These are phyloP conservation scores for Serranus cabrilla DNA, from an alignment of 2,797 vertebrate genomes.

Conservation along the genomic window DNA sequence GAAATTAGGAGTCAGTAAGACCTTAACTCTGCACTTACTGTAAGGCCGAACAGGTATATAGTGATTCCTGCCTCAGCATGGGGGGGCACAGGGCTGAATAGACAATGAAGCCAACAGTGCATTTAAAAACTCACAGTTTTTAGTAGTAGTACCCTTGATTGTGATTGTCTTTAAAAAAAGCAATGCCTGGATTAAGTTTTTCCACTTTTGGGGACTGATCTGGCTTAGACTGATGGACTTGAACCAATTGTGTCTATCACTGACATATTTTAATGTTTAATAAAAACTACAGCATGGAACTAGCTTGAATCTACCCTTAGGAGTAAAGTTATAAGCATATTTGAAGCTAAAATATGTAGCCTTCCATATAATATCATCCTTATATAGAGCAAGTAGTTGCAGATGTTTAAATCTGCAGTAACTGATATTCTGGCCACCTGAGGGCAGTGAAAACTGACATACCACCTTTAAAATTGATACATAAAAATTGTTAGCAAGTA, in stretches of 20 bases:
- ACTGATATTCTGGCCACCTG: background rate
- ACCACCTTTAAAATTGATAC: background rate
- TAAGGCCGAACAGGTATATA: constrained; percentile 5
- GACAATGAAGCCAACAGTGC: background rate
- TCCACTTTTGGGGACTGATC: background rate
- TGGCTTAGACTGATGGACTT: no score
- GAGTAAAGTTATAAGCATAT: background rate
- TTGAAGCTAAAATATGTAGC: background rate
- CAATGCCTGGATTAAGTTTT: background rate
- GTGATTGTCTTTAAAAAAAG: background rate
- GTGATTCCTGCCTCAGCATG: constrained; percentile 6
- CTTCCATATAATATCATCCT: background rate
- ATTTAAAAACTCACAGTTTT: background rate
- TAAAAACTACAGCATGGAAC: background rate
- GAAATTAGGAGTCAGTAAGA: constrained; percentile 36
- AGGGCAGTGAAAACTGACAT: background rate
- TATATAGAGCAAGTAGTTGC: background rate
- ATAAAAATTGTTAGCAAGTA: background rate
- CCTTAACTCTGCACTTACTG: constrained; percentile 3
- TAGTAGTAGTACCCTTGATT: background rate
- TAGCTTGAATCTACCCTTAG: no score
- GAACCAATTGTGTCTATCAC: background rate
- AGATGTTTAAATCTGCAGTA: background rate
- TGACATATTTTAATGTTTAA: background rate
- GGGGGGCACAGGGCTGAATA: background rate